Evolutionary conservation across 2,113 vertebrate genomes (phyloP).

Genomic region (Tretioscincus oriximinensis): DNA sequence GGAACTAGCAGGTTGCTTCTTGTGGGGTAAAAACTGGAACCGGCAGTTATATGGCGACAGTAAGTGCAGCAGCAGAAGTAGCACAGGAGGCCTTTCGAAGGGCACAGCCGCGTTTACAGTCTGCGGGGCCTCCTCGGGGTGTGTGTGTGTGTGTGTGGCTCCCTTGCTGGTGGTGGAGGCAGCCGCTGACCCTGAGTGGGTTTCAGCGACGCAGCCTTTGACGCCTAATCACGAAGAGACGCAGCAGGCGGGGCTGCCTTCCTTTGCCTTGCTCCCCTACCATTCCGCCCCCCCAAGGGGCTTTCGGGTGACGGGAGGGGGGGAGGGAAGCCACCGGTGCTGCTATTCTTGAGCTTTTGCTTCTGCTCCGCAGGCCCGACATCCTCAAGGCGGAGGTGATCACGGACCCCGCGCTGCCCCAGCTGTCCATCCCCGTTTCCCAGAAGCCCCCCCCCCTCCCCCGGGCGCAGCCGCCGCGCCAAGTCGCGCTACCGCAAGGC

Average conservation of each 20-base stretch:
- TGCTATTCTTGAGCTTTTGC: background rate
- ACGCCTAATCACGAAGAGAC: no score
- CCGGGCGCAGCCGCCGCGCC: slow-evolving; percentile 84
- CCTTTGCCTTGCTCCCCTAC: no score
- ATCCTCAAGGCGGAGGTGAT: slow-evolving; percentile 91
- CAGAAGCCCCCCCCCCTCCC: slow-evolving; percentile 88
- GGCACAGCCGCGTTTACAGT: no score
- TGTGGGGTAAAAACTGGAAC: no score
- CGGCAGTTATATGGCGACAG: no score
- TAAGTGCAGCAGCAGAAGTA: no score
- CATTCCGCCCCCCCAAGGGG: no score
- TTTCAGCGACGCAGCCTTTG: background rate
- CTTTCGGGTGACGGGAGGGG: no score
- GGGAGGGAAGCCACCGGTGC: background rate
- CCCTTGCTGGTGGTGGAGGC: background rate
- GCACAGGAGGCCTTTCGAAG: no score
- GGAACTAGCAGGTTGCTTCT: no score
- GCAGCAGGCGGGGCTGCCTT: no score
- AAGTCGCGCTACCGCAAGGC: slow-evolving; percentile 89
- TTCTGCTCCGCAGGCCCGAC: slow-evolving; percentile 80
- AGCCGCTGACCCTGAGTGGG: background rate
- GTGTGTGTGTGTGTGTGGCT: no score
- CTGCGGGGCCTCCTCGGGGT: background rate
- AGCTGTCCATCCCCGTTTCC: slow-evolving; percentile 88
- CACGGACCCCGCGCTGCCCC: slow-evolving; percentile 88